A percentile compares a stretch with the other conserved stretches of the same genome.
phyloP scores from a whole-genome alignment of 2,797 vertebrate species.

The Eptatretus atami region DNA sequence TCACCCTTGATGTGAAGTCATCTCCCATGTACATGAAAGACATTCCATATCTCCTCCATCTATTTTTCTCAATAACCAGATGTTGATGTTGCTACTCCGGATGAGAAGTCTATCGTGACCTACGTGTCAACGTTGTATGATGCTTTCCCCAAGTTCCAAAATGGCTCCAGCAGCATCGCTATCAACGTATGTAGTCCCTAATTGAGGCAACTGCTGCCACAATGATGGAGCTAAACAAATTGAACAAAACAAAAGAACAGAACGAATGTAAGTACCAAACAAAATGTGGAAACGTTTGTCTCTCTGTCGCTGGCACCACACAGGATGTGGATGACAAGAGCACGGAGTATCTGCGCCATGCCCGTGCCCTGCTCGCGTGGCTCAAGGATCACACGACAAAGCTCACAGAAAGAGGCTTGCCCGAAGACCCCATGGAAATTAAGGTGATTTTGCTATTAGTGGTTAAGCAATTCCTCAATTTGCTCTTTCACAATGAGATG shows the following conservation, averaged over 20 bases:
- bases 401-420: too few species aligned
- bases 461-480: too few species aligned
- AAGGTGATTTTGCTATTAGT: too few species aligned
- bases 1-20: too few species aligned
- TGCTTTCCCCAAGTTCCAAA: conserved; percentile 46
- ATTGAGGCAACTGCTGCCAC: not conserved
- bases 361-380: not conserved
- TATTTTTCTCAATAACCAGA: conserved; percentile 16
- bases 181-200: conserved; percentile 24
- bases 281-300: not conserved
- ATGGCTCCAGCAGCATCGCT: conserved; percentile 25
- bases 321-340: not conserved
- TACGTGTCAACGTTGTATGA: conserved; percentile 84
- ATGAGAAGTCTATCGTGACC: conserved; percentile 94
- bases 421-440: too few species aligned
- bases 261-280: too few species aligned
- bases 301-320: not conserved
- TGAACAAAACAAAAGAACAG: too few species aligned
- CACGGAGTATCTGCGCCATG: not conserved
- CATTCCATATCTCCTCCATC: not conserved
- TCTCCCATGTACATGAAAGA: too few species aligned
- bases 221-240: too few species aligned
- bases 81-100: conserved; percentile 57
- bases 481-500: too few species aligned
- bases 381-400: not conserved